Conservation (phyloP, 2,797 vertebrate genomes). For the Sciurus carolinensis region DNA sequence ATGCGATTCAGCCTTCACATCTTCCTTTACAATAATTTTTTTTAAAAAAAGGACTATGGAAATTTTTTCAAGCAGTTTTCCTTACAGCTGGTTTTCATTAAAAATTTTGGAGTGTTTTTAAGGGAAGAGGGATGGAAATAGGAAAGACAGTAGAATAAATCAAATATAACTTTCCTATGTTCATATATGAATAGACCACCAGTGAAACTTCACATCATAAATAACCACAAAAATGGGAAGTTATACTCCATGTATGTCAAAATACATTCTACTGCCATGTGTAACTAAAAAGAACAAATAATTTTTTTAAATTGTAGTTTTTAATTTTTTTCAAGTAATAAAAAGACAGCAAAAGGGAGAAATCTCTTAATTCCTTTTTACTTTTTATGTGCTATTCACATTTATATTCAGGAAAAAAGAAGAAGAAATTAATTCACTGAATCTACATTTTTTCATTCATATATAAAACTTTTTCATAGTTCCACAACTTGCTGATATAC, state of each 20-base stretch:
- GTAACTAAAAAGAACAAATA: too few species aligned
- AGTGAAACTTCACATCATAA: too few species aligned
- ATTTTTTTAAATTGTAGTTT: background rate
- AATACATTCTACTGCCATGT: too few species aligned
- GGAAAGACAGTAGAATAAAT: too few species aligned
- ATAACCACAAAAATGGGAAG: too few species aligned
- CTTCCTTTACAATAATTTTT: background rate
- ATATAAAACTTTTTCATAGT: background rate
- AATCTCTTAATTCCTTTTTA: background rate
- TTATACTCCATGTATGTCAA: too few species aligned
- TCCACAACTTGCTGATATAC: slow-evolving; percentile 24
- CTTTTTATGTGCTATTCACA: background rate
- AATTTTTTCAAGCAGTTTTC: background rate
- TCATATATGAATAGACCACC: too few species aligned
- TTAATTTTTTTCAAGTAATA: slow-evolving; percentile 25
- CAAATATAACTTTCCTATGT: too few species aligned
- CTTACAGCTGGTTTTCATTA: slow-evolving; percentile 52
- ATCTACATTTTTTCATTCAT: slow-evolving; percentile 30
- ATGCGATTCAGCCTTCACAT: background rate
- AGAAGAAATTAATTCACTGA: slow-evolving; percentile 13
- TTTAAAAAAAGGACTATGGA: background rate
- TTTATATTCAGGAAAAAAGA: background rate
- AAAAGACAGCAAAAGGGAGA: background rate
- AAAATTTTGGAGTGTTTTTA: background rate
- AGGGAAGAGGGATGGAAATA: too few species aligned